A percentile compares a stretch with the other conserved stretches of the same genome.
Evolutionary conservation across 2,888 invertebrate species (phyloP).

Genomic region (Campopleginae sp.): DNA sequence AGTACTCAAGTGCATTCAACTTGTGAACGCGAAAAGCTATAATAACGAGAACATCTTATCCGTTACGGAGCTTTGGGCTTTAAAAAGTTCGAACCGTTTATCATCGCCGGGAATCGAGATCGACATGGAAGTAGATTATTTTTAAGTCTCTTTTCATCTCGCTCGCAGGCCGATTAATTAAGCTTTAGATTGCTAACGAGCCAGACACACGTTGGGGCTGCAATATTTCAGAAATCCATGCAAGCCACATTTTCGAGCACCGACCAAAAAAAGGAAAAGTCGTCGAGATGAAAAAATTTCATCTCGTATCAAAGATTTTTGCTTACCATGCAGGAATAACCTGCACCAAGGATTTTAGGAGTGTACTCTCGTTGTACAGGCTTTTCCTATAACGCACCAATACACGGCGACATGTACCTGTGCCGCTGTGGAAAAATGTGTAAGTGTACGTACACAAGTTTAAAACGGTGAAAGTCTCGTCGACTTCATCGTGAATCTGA

Average conservation of each 20-base stretch:
- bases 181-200: neutral
- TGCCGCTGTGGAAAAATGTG: neutral
- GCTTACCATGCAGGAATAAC: conserved; percentile 1
- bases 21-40: conserved; percentile 45
- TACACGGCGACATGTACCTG: neutral
- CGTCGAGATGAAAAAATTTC: neutral
- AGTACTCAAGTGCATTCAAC: conserved; percentile 64
- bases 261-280: neutral
- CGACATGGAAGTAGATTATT: conserved; percentile 21
- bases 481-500: conserved; percentile 72
- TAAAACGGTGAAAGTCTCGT: conserved; percentile 78
- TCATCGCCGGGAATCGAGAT: conserved; percentile 42
- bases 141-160: conserved; percentile 23
- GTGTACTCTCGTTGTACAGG: conserved; percentile 21
- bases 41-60: conserved; percentile 8
- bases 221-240: neutral
- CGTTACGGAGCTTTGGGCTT: conserved; percentile 58
- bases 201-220: neutral
- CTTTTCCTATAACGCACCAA: conserved; percentile 16
- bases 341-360: neutral
- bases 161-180: neutral
- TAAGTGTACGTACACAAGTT: conserved; percentile 9
- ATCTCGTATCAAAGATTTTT: neutral
- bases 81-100: conserved; percentile 28
- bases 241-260: neutral